Evolutionary conservation across 1,140 invertebrate species (phyloP), one percentile per base, ranked within the genome.

Genomic region (Copidosoma floridanum): DNA sequence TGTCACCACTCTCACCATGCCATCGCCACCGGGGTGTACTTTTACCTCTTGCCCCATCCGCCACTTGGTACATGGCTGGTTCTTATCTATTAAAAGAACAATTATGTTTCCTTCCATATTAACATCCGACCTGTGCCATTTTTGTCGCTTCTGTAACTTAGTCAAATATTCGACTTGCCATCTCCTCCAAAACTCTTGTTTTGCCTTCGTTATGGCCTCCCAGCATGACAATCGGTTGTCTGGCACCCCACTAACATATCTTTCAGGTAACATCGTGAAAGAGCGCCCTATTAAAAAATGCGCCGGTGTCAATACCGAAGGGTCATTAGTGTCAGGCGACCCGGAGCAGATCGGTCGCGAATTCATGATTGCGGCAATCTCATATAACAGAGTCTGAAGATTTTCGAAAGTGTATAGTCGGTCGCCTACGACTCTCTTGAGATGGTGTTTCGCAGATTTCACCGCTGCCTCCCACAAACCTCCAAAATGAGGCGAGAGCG

Each of bases 131-230:
- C 12, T 27, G 18, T 65, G 55, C 66, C 71, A n/a, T n/a, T n/a
- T n/a, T n/a, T n/a, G n/a, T n/a, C n/a, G n/a, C n/a, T n/a, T n/a
- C n/a, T n/a, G n/a, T n/a, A n/a, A n/a, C n/a, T n/a, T n/a, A n/a
- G n/a, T n/a, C n/a, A n/a, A n/a, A n/a, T n/a, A n/a, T n/a, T 54
- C 52, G 14, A 20, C 16, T 11, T 40, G 32, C 52, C 52, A 54
- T 5, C 66, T 14, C 26, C 18, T 44, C 71, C 67, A 74, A 60
- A 71, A 73, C 41, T 71, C 61, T 38, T 67, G 61, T 8, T 56
- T 7, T n/a, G n/a, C n/a, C n/a, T n/a, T n/a, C n/a, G n/a, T n/a
- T n/a, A n/a, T n/a, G n/a, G n/a, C n/a, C n/a, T n/a, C n/a, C n/a
- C n/a, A n/a, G n/a, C n/a, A n/a, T n/a, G n/a, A n/a, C n/a, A n/a